Evolutionary conservation across 2,888 invertebrate genomes (phyloP), one percentile per base, ranked within the genome.

Genomic region (Sturmia bella): DNA sequence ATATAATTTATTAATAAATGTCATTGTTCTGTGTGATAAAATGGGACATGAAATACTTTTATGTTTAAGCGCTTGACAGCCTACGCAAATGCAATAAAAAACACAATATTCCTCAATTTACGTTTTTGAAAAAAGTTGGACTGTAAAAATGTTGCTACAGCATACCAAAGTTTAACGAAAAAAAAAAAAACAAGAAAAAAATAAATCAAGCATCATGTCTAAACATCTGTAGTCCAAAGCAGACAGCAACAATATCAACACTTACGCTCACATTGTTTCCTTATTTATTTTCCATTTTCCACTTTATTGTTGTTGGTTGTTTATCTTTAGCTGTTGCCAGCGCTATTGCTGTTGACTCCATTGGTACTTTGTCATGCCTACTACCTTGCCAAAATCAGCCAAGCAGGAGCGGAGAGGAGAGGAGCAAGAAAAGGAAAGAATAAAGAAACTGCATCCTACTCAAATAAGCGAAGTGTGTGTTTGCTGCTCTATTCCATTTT

Each of bases 1-100:
- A 72, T 56, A 45, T 56, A 76, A 72, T 76, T 80, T 80, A 80
- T 80, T 72, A 66, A 54, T 59, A 80, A 64, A 76, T 72, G 73
- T 68, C 68, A 68, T 75, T 68, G 75, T 50, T 69, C 63, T 43
- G 64, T 41, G 37, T 63, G 57, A 72, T 64, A 70, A 61, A 75
- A 57, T 45, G 52, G 50, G 43, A 56, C 68, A 56, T 45, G 32
- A 56, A 43, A 69, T 3, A 56, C 32, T 64, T 64, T 39, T 66
- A n/a, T 17, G 27, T 15, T 39, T 64, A 39, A 39, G 39, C 9
- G 13, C 12, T 56, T 13, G 21, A 78, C 78, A 50, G 48, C 78
- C 78, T 78, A 78, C 78, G 72, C 78, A 66, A 70, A 66, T 15
- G 45, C 11, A 61, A 32, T 32, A 52, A 52, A 27, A 43, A 21